Evolutionary conservation across 2,113 vertebrate genomes (phyloP).

Genomic region (Cranoglanis bouderius): DNA sequence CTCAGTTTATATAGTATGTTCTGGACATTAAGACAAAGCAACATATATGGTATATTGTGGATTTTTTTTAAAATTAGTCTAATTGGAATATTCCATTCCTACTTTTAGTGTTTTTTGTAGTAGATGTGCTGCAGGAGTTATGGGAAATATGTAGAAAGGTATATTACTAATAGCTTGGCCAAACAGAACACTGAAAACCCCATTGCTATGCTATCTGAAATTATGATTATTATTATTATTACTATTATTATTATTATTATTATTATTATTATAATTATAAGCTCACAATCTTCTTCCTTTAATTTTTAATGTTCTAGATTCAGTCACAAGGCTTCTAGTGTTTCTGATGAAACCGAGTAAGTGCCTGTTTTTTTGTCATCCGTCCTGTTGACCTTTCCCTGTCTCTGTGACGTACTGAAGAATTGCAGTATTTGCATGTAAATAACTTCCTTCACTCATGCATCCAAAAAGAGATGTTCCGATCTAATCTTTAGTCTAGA

Average conservation of each 20-base stretch:
- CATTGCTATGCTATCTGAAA: not conserved
- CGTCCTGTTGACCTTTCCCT: not conserved
- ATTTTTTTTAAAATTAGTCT: not conserved
- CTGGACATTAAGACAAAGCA: not conserved
- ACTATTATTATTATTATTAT: not conserved
- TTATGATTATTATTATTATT: not conserved
- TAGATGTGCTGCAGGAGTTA: not conserved
- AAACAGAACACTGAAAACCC: not conserved
- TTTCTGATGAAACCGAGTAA: constrained; percentile 96
- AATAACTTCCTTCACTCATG: constrained; percentile 10
- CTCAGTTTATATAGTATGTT: not conserved
- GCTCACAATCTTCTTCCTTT: constrained; percentile 3
- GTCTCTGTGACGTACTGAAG: not conserved
- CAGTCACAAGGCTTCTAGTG: constrained; percentile 86
- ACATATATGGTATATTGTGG: no score
- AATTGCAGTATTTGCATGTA: constrained; percentile 44
- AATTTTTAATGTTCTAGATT: constrained; percentile 85
- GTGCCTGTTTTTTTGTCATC: constrained; percentile 64
- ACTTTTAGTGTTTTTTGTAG: no score
- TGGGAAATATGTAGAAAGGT: not conserved
- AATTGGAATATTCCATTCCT: not conserved
- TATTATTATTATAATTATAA: not conserved
- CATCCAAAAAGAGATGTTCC: constrained; percentile 27
- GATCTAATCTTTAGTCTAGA: not conserved
- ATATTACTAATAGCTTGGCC: not conserved